Evolutionary conservation across 2,113 vertebrate genomes (phyloP), one percentile per base, ranked within the genome.

Genomic region (Struthidea cinerea): DNA sequence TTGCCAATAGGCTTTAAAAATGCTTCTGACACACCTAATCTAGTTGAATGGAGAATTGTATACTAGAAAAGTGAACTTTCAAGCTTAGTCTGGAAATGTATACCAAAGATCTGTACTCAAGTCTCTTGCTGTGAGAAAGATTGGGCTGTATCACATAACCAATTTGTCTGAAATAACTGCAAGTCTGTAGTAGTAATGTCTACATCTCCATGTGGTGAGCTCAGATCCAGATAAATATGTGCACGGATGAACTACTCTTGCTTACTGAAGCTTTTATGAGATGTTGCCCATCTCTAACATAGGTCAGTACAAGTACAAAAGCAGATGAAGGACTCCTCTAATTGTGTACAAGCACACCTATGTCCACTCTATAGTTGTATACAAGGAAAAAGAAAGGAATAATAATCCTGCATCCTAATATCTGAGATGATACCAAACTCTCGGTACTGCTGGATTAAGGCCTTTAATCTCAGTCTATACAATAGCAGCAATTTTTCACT

Each of bases 301-400:
- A 52, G 6, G 24, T n/a, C 12, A 26, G 3, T 33, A 22, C 16
- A 44, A 26, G 3, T 33, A 22, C 16, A 44, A 87, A 80, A 87
- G 18, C 7, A 79, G 35, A 37, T 15, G 1, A 68, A 69, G 5
- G 8, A 33, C 6, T 35, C 7, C 3, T 73, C 13, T 44, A 75
- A 61, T 9, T 68, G 10, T 28, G 18, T 32, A 12, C 20, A 68
- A 68, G 9, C 14, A 44, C 17, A 16, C 1, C 3, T 17, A 12
- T 61, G 16, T 19, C 3, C 2, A 16, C 3, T 35, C 13, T 57
- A 4, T 22, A 42, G 17, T 0, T 39, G 10, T 15, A 39, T 19
- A 8, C 8, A 52, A 8, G 60, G 42, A 39, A 6, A 32, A 81
- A 64, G 7, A 5, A 57, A 67, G 11, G 15, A 7, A 24, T 28